Base-by-base conservation (phyloP, 2,888 invertebrate genomes). In the Ophioninae sp. region DNA sequence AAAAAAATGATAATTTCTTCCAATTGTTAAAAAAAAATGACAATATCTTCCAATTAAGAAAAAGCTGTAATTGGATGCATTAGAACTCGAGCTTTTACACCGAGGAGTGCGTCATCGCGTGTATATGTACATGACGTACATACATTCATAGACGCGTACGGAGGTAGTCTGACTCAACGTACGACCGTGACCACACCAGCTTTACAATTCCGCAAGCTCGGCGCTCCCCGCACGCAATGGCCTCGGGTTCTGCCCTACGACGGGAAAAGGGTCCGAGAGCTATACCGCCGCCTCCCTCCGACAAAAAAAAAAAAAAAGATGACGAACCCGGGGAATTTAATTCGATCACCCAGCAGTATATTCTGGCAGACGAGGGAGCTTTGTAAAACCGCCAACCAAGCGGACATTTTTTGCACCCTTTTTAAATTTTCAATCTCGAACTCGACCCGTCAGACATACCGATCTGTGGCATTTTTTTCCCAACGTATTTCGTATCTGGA, bases 101-200 rank as follows among this genome's bases (percentile, higher is more conserved):
- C n/a, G 23, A 61, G n/a, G 72, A 72, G 41, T 79, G 72, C 72
- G 72, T 79, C 76, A 76, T 76, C 72, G 72, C 50, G 20, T 70
- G 30, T 67, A 59, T 72, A 44, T n/a, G 10, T 56, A 64, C 50
- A 50, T 64, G 10, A 30, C 62, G 50, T 73, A 44, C 10, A 7
- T 56, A 64, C 50, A 50, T 50, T 20, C 20, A 69, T 56, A 57
- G 7, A 56, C 20, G 20, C 20, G 57, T 41, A 67, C 23, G n/a
- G 44, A 61, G 72, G 57, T 50, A 44, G 83, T 83, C 83, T 83
- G 83, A 83, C 83, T 83, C 83, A 80, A 83, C 79, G 39, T 41
- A 41, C 75, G 76, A 76, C 72, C 30, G 62, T 77, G 62, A 80
- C 83, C 44, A 83, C 83, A 57, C 37, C 68, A 41, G 41, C 68